Base-by-base conservation (phyloP, 2,113 vertebrate genomes). In the Ondatra zibethicus region DNA sequence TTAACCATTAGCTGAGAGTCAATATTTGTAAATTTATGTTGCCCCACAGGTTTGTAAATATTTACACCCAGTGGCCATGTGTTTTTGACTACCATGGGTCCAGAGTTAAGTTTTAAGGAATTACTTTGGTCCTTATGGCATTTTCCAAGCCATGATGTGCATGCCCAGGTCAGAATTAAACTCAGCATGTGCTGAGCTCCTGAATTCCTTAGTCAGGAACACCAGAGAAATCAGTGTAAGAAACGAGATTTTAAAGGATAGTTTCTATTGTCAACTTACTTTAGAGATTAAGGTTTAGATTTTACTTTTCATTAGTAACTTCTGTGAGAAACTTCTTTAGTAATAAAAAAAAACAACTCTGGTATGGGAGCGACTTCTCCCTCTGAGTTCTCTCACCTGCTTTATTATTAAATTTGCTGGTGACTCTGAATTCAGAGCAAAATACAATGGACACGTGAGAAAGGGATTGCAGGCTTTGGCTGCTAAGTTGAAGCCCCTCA, bases 321-420 rank as follows among this genome's bases (percentile, higher is more conserved):
- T 96, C 94, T 81, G 63, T 94, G 92, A 97, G 93, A 80, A 92
- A 88, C 16, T 85, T 25, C 91, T 93, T 47, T 25, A 55, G 0
- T 80, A 78, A 93, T 73, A 7, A 45, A 85, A 76, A 97, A 97
- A 65, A 66, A 29, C 0, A 5, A 10, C 98, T 91, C 65, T 5
- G 4, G 66, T 77, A 2, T 42, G 47, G 25, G 14, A 68, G 14
- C 97, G 96, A 1, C 96, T 47, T 96, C 3, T 66, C 70, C 73
- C 13, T 12, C 3, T 70, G 33, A 82, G 50, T 95, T 23, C 25
- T 17, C 42, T 42, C 52, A 52, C 9, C 55, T 92, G 12, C 82
- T 36, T 58, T 92, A 88, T 61, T 94, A 97, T 91, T 95, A 95
- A 89, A 95, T 97, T 97, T 95, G 75, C 87, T 89, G n/a, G 58